Evolutionary conservation across 1,140 invertebrate species (phyloP), one percentile per base, ranked within the genome.

Genomic region (Ephestia elutella): DNA sequence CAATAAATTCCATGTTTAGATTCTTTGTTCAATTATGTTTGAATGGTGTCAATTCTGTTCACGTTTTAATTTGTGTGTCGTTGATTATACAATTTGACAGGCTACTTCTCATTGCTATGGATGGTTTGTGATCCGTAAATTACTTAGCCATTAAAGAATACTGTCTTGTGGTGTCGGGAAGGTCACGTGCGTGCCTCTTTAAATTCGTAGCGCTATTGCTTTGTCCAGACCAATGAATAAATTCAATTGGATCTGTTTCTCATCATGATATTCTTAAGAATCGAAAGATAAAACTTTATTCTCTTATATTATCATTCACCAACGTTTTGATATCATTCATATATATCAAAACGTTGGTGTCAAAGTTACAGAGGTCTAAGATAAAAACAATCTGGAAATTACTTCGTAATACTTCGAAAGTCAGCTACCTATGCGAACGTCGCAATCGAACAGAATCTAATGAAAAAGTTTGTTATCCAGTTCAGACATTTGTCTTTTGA

Each of bases 81-180:
- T 70, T 64, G 68, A 71, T 73, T 72, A 67, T 62, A 73, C 71
- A 67, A 70, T 73, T 69, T 66, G 57, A 69, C 38, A 54, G 30
- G 60, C 49, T 57, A 21, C 56, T 50, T 28, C 69, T 79, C 69
- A 79, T 82, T 79, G 65, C 56, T 78, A 80, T 79, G 72, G 72
- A 30, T 49, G 63, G 54, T 60, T 60, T 63, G 71, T 64, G 59
- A 61, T 63, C 66, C 67, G 63, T 78, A 78, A 75, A 80, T 80
- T 77, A 74, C 74, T 65, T 62, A 61, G 25, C 62, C 65, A 69
- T 68, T 62, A 60, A 35, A 17, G 13, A 9, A 44, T 44, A 44
- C 38, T n/a, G 13, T 5, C 38, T 17, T 17, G 32, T 38, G n/a
- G 13, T 10, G 13, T n/a, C 38, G 2, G 38, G 38, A 44, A 44